Evolutionary conservation across 1,140 invertebrate species (phyloP).

Genomic region (Bombus ignitus): DNA sequence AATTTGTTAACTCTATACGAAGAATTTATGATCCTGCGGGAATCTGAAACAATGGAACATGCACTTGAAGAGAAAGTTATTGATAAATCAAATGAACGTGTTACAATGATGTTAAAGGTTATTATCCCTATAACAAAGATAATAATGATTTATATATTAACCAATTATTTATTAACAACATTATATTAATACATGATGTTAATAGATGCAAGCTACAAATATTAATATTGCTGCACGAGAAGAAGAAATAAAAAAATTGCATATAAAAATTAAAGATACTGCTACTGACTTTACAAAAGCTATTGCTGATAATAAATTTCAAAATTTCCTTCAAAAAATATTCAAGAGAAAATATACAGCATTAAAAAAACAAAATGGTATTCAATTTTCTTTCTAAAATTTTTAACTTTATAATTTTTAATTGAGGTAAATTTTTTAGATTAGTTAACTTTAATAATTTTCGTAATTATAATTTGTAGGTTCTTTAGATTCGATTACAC

Average conservation of each 20-base stretch:
- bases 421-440: background rate
- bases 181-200: slow-evolving; percentile 31
- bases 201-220: slow-evolving; percentile 60
- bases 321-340: slow-evolving; percentile 88
- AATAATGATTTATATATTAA: background rate
- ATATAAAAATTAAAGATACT: slow-evolving; percentile 84
- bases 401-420: background rate
- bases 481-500: slow-evolving; percentile 77
- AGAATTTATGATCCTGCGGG: slow-evolving; percentile 89
- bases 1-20: slow-evolving; percentile 90
- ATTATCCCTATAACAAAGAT: slow-evolving; percentile 10
- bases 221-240: slow-evolving; percentile 53
- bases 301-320: slow-evolving; percentile 88
- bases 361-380: slow-evolving; percentile 70
- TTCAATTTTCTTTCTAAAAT: background rate
- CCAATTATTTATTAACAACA: background rate
- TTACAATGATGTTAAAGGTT: slow-evolving; percentile 28
- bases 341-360: slow-evolving; percentile 89
- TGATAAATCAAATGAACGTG: slow-evolving; percentile 55
- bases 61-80: slow-evolving; percentile 83
- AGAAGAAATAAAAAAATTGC: slow-evolving; percentile 74
- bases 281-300: slow-evolving; percentile 84
- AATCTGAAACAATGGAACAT: slow-evolving; percentile 89
- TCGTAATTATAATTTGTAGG: slow-evolving; percentile 61
- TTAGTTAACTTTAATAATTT: background rate